Evolutionary conservation across 2,888 invertebrate species (phyloP), one percentile per base, ranked within the genome.

Genomic region (Drosophila longiperda): DNA sequence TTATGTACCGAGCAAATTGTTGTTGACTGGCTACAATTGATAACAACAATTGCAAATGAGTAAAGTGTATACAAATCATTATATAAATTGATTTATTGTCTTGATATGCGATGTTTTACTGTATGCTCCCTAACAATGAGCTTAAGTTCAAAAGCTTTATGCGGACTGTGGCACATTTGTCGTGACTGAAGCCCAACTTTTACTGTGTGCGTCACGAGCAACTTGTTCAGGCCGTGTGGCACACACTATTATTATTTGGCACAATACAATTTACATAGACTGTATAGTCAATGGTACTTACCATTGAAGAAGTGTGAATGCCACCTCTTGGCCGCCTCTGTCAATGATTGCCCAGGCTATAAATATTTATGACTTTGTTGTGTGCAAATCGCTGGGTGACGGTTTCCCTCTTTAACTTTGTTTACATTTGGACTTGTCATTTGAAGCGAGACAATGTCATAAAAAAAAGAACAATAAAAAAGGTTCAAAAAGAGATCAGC

Each of bases 301-400:
- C 29, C 26, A 23, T 48, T n/a, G 63, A 12, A 15, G 42, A 55
- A 55, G 54, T 42, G 34, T 40, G 40, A 57, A 42, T 48, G 68
- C 79, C 81, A 74, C 29, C 29, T 70, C 76, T 81, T 81, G 73
- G 70, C 69, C 63, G 50, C n/a, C 8, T 53, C 74, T 66, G 81
- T 64, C 78, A 71, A 69, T 71, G 73, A 83, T 73, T 74, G 65
- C 66, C 38, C 50, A 29, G 40, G 50, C 78, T 75, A 86, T 88
- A 85, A 88, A 86, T 87, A 85, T 83, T 88, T 86, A 85, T 86
- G 83, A 70, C 73, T 66, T 66, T 65, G 68, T 74, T 62, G 64
- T 62, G 64, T 40, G 55, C 48, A 60, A 60, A 61, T 58, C 62
- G 26, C 42, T 59, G 26, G 36, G n/a, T 32, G 9, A 4, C 45